A percentile compares a stretch with the other conserved stretches of the same genome.
Conservation (phyloP, 2,797 vertebrate species). For the Phataginus tricuspis region DNA sequence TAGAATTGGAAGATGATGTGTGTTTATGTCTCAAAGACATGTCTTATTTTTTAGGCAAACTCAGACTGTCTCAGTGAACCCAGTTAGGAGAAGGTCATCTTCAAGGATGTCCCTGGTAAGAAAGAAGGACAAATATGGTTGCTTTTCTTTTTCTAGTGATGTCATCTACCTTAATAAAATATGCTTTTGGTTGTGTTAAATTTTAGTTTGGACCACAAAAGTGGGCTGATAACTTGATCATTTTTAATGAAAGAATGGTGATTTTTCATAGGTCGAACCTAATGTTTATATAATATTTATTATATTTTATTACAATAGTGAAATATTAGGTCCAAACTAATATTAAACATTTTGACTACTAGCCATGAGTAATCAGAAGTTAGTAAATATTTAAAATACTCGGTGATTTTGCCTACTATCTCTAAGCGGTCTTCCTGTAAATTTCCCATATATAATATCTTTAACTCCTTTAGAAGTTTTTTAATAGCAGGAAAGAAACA, state of each 20-base stretch:
- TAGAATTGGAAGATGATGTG: background rate
- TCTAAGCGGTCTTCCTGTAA: background rate
- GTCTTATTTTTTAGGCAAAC: constrained; percentile 90
- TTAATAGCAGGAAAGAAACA: constrained; percentile 1
- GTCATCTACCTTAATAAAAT: background rate
- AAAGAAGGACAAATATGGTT: background rate
- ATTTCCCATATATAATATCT: background rate
- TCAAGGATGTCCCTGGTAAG: constrained; percentile 97
- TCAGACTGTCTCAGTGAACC: constrained; percentile 92
- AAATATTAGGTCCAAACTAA: background rate
- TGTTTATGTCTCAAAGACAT: background rate
- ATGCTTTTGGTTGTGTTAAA: background rate
- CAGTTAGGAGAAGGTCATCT: constrained; percentile 93
- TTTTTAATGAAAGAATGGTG: constrained; percentile 44
- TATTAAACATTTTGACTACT: background rate
- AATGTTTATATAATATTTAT: background rate
- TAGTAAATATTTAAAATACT: constrained; percentile 15
- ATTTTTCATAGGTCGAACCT: background rate
- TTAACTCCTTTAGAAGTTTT: background rate
- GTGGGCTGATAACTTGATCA: background rate
- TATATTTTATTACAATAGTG: background rate
- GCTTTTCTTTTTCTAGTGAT: background rate
- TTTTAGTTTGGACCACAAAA: background rate
- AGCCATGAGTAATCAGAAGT: background rate
- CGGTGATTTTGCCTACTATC: background rate